Conservation (phyloP, 2,113 vertebrate genomes). For the Nothoprocta perdicaria region DNA sequence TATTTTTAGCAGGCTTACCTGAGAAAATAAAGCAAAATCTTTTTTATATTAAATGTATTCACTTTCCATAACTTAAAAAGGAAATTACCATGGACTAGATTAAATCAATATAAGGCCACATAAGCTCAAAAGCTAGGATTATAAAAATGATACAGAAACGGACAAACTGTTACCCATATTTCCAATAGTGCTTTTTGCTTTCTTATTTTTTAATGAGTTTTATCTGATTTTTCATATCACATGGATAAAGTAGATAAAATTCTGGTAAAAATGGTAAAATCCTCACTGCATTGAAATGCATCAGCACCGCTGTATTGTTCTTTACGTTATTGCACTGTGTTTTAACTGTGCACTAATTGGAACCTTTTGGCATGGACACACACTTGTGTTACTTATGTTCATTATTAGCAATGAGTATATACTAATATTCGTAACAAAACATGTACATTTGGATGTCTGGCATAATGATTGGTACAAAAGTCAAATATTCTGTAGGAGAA, state of each 20-base stretch:
- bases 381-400: not conserved
- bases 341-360: not conserved
- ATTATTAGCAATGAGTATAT: not conserved
- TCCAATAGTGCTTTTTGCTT: not conserved
- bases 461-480: not conserved
- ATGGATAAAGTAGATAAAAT: not conserved
- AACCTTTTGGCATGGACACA: not conserved
- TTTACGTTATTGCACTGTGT: not conserved
- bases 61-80: slow-evolving; percentile 24
- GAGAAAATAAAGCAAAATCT: slow-evolving; percentile 61
- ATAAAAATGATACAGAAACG: slow-evolving; percentile 33
- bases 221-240: not conserved
- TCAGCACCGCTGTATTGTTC: not conserved
- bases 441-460: not conserved
- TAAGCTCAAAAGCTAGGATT: slow-evolving; percentile 42
- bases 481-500: not conserved
- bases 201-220: not conserved
- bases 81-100: not conserved
- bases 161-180: not conserved
- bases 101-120: slow-evolving; percentile 46
- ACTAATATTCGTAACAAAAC: not conserved
- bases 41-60: slow-evolving; percentile 59
- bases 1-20: slow-evolving; percentile 54
- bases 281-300: not conserved
- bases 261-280: not conserved